Evolutionary conservation across 2,888 invertebrate genomes (phyloP), one percentile per base, ranked within the genome.

Genomic region (Rhimphoctona megacephalus): DNA sequence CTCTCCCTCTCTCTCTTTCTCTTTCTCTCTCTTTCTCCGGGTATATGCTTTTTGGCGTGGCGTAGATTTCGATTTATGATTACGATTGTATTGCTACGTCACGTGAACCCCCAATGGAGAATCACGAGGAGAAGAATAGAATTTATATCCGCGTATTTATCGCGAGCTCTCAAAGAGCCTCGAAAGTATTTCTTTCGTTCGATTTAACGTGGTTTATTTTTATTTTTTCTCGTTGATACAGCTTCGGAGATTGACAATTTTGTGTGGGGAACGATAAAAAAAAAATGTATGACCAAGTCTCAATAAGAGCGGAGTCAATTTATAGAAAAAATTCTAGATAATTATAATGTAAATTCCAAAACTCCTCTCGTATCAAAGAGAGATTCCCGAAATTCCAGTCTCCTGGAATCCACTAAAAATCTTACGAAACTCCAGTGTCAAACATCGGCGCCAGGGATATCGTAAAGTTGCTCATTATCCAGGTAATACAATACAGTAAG

Each of bases 41-140:
- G 6, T 46, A 74, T 43, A 46, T 19, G 36, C 54, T 52, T 67
- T 74, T 54, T 52, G 54, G 66, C 46, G 14, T 19, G 67, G 36
- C 49, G 74, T 46, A 54, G 74, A 76, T 84, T 80, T 70, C 74
- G 74, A 84, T 84, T 84, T 70, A 76, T 52, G 77, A 74, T 80
- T 80, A 67, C 73, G 49, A 64, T 46, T 69, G 25, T 54, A 57
- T 19, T 61, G 80, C 80, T 49, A 17, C 74, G 74, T 84, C 84
- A 80, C 69, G 79, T 67, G 39, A 67, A 54, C 46, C 57, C 69
- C 66, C 49, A 61, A 84, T 74, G 80, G 64, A 80, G 46, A 33
- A 57, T 77, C 66, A 70, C 33, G 43, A 22, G 19, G 49, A 64
- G 76, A 77, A 64, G 46, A 64, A 77, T 46, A 25, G 30, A n/a